Evolutionary conservation across 2,113 vertebrate species (phyloP).

Genomic region (Acrocephalus kingi): DNA sequence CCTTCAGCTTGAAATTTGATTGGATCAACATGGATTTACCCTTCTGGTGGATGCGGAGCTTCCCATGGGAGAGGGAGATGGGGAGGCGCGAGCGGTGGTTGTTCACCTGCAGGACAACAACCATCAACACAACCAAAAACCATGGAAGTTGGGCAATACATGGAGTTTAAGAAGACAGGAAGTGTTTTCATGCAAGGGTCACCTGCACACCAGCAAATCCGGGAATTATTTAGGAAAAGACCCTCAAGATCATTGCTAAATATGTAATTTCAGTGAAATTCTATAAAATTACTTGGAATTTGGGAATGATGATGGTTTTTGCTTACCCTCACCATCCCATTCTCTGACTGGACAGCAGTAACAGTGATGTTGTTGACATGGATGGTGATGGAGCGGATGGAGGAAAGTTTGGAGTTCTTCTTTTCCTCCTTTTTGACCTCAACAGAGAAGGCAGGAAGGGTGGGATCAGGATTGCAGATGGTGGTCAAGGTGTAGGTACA

Average conservation of each 20-base stretch:
- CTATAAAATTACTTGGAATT: neutral
- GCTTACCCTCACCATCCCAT: slow-evolving; percentile 23
- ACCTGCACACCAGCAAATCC: neutral
- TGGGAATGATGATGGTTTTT: neutral
- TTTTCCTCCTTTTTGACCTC: neutral
- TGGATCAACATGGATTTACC: slow-evolving; percentile 63
- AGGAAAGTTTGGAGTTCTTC: neutral
- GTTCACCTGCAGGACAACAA: slow-evolving; percentile 63
- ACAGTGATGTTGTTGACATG: rapidly evolving
- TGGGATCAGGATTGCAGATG: neutral
- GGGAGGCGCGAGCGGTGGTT: slow-evolving; percentile 70
- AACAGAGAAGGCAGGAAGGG: neutral
- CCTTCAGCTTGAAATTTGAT: slow-evolving; percentile 62
- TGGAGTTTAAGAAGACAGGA: neutral
- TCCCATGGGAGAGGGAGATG: slow-evolving; percentile 48
- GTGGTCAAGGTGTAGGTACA: slow-evolving; percentile 42
- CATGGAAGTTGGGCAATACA: neutral
- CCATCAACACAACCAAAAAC: neutral
- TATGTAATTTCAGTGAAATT: rapidly evolving
- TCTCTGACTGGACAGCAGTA: neutral
- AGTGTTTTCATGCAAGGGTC: neutral
- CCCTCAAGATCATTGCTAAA: neutral
- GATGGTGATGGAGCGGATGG: neutral
- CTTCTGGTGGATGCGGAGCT: slow-evolving; percentile 59
- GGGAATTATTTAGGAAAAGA: neutral